Percentiles rank a stretch among this genome's conserved stretches.
These are phyloP conservation scores for Charanyca ferruginea DNA, from an alignment of 2,888 invertebrate genomes.

Conservation along the genomic window DNA sequence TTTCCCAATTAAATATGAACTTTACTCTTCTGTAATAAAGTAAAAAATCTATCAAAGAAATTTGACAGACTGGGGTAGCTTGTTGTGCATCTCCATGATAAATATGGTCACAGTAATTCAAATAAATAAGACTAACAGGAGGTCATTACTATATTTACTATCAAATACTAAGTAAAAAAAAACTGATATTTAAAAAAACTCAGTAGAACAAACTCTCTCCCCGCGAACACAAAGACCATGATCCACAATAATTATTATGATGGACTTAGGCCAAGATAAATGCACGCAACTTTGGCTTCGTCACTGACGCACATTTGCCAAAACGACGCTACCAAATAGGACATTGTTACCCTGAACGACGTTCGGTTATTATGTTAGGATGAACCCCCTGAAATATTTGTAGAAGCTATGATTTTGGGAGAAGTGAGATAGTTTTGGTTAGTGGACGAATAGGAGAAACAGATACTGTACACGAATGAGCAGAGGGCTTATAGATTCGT, in stretches of 20 bases:
- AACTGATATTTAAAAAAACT: neutral
- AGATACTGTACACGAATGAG: neutral
- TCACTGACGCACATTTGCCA: conserved; percentile 72
- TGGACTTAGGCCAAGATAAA: conserved; percentile 78
- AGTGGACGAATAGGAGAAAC: neutral
- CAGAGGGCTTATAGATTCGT: too few relatives aligned
- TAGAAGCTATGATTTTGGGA: conserved; percentile 21
- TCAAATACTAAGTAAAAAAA: too few relatives aligned
- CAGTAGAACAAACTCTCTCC: neutral
- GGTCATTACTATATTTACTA: too few relatives aligned
- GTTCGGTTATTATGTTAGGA: conserved; percentile 41
- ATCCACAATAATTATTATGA: conserved; percentile 71
- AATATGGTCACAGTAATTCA: too few relatives aligned
- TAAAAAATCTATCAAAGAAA: too few relatives aligned
- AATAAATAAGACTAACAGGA: too few relatives aligned
- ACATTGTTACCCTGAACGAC: conserved; percentile 35
- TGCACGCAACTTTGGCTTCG: conserved; percentile 73
- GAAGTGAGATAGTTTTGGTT: conserved; percentile 22
- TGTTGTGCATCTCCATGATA: too few relatives aligned
- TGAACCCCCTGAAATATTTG: conserved; percentile 23
- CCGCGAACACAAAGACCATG: conserved; percentile 57
- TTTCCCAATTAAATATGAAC: too few relatives aligned
- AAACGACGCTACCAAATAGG: conserved; percentile 60
- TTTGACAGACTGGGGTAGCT: too few relatives aligned
- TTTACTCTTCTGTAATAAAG: too few relatives aligned